Evolutionary conservation across 1,140 invertebrate genomes (phyloP).

Genomic region (Drosophila quadrilineata): DNA sequence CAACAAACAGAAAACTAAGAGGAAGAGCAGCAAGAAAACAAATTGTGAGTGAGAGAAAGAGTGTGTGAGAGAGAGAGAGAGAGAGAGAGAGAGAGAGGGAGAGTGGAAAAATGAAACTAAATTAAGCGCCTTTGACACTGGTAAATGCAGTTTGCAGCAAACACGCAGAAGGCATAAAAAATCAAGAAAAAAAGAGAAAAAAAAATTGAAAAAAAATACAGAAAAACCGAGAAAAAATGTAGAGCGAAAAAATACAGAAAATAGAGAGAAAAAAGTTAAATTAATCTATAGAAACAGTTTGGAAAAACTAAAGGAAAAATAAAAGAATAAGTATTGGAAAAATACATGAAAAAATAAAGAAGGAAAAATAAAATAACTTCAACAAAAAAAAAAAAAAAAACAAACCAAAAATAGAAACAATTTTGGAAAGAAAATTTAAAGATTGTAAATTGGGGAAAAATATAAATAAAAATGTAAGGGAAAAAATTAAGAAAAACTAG

Average conservation of each 20-base stretch:
- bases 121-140: slow-evolving; percentile 76
- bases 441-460: too few relatives aligned
- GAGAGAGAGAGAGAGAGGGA: background rate
- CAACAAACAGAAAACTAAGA: slow-evolving; percentile 46
- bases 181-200: slow-evolving; percentile 35
- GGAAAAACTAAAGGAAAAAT: slow-evolving; percentile 31
- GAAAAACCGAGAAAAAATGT: background rate
- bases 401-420: too few relatives aligned
- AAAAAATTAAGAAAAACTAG: too few relatives aligned
- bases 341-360: background rate
- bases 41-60: background rate
- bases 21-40: background rate
- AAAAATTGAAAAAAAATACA: slow-evolving; percentile 5
- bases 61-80: background rate
- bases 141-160: slow-evolving; percentile 67
- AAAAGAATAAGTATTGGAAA: slow-evolving; percentile 8
- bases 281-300: too few relatives aligned
- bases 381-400: too few relatives aligned
- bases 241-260: slow-evolving; percentile 11
- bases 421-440: too few relatives aligned
- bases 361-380: slow-evolving; percentile 17
- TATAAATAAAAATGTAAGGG: too few relatives aligned
- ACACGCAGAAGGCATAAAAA: too few relatives aligned
- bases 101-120: slow-evolving; percentile 44
- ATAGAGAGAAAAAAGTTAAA: too few relatives aligned